Evolutionary conservation across 2,113 vertebrate species (phyloP).

Genomic region (Pica pica): DNA sequence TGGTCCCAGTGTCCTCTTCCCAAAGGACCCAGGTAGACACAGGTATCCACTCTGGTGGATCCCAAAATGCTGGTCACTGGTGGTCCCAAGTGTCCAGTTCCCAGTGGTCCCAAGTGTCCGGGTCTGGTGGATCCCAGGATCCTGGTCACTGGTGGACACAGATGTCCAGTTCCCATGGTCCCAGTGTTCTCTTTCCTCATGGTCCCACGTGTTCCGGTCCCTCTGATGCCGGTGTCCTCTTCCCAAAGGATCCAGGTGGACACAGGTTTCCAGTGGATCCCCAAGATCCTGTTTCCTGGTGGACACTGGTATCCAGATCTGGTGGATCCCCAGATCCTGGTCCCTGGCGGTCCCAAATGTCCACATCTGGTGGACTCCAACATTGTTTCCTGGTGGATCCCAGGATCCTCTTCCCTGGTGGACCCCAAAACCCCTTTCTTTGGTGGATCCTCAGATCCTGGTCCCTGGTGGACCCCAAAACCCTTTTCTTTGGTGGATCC

Average conservation of each 20-base stretch:
- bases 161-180: background rate
- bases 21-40: background rate
- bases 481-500: too few relatives aligned
- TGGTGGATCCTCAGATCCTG: background rate
- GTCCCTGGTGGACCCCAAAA: background rate
- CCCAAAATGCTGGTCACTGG: background rate
- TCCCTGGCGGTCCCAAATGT: too few relatives aligned
- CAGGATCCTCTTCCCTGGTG: background rate
- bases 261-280: background rate
- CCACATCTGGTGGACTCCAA: background rate
- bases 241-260: constrained; percentile 75
- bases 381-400: too few relatives aligned
- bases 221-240: too few relatives aligned
- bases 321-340: accelerated
- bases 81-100: background rate
- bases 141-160: constrained; percentile 68
- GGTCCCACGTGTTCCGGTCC: too few relatives aligned
- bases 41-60: too few relatives aligned
- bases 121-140: background rate
- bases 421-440: too few relatives aligned
- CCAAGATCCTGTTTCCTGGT: background rate
- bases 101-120: background rate
- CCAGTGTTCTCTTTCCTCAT: too few relatives aligned
- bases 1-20: background rate
- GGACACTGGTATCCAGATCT: too few relatives aligned